Percentiles rank a stretch among this genome's conserved stretches.
phyloP scores from a whole-genome alignment of 2,888 invertebrate genomes.

The Spialia ferax region DNA sequence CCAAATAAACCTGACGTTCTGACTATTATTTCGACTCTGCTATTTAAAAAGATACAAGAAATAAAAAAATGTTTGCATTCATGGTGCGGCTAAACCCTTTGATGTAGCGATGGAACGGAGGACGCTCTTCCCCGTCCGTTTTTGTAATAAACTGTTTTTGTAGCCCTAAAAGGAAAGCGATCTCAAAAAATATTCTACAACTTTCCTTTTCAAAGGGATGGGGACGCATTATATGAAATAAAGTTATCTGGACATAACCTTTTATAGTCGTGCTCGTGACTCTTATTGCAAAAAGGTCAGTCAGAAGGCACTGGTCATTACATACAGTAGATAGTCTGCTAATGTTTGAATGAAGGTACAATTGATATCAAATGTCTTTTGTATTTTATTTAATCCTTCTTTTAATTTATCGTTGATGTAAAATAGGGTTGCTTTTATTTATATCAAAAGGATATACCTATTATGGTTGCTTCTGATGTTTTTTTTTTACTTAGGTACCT shows the following conservation, averaged over 20 bases:
- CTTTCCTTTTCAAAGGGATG: conserved; percentile 84
- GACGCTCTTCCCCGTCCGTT: conserved; percentile 63
- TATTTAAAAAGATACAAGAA: conserved; percentile 23
- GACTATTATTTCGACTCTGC: conserved; percentile 18
- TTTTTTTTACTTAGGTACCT: too few relatives aligned
- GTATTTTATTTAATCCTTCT: background rate
- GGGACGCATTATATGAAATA: conserved; percentile 77
- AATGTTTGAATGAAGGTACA: conserved; percentile 74
- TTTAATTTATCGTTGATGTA: too few relatives aligned
- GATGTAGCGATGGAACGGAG: conserved; percentile 53
- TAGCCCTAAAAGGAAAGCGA: conserved; percentile 74
- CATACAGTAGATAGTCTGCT: conserved; percentile 69
- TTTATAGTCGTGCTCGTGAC: conserved; percentile 71
- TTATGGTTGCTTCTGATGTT: too few relatives aligned
- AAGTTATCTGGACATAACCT: conserved; percentile 82
- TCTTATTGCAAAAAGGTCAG: conserved; percentile 67
- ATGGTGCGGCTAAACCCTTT: conserved; percentile 68
- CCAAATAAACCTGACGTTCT: background rate
- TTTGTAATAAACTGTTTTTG: conserved; percentile 68
- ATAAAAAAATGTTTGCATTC: conserved; percentile 58
- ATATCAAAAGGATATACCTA: too few relatives aligned
- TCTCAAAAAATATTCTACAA: conserved; percentile 78
- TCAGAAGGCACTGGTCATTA: conserved; percentile 66
- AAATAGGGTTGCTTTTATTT: too few relatives aligned
- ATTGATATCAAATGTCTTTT: conserved; percentile 52